A percentile compares a stretch with the other conserved stretches of the same genome.
Evolutionary conservation across 2,888 invertebrate genomes (phyloP).

Genomic region (Cabera pusaria): DNA sequence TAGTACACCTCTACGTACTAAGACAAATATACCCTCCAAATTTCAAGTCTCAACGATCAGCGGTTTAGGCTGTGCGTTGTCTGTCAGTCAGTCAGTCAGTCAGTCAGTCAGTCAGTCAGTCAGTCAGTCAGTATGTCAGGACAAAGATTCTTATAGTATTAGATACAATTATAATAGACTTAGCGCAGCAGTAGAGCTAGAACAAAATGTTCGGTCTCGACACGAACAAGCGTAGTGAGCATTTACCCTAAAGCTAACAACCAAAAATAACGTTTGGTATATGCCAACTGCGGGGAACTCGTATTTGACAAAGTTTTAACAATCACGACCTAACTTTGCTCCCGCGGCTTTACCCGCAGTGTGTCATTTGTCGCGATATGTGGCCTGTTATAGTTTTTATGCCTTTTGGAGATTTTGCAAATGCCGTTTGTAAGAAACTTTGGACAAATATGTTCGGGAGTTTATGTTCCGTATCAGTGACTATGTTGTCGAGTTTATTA

Average conservation of each 20-base stretch:
- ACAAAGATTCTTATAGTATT: no score
- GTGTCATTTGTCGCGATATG: conserved; percentile 53
- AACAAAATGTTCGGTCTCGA: no score
- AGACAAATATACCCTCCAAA: no score
- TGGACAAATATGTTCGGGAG: conserved; percentile 14
- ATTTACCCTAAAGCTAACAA: conserved; percentile 31
- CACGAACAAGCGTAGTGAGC: not conserved
- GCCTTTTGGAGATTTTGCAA: conserved; percentile 21
- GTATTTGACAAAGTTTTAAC: conserved; percentile 57
- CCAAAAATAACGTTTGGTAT: conserved; percentile 35
- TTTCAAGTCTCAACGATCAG: no score
- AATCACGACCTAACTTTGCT: conserved; percentile 56
- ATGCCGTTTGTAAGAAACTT: conserved; percentile 20
- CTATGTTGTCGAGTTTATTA: not conserved
- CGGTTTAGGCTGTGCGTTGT: no score
- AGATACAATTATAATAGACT: no score
- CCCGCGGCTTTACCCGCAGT: conserved; percentile 42
- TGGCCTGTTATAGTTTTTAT: conserved; percentile 34
- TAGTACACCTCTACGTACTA: no score
- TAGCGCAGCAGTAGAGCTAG: no score
- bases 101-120: no score
- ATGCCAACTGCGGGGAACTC: conserved; percentile 29
- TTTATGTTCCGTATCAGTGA: conserved; percentile 11
- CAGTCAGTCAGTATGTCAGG: no score
- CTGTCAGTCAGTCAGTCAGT: no score